Conservation (phyloP, 1,140 invertebrate genomes). For the Rhopalosiphum maidis region DNA sequence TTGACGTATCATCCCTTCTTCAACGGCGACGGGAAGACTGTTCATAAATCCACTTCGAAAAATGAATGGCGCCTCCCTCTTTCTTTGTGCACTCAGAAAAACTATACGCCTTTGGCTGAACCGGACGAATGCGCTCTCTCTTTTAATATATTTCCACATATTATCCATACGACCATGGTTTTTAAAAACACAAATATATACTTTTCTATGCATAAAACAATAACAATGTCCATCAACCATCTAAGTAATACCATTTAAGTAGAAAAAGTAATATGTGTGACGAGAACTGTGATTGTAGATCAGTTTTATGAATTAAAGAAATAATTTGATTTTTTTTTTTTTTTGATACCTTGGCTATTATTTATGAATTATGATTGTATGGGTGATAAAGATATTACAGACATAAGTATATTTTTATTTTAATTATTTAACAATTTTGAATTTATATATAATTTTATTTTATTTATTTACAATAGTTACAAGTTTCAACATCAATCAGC, state of each 20-base stretch:
- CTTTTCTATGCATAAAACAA: not conserved
- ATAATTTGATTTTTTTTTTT: no score
- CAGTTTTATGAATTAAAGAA: no score
- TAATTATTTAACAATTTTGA: not conserved
- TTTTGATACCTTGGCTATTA: no score
- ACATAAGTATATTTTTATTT: not conserved
- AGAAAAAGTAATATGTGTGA: not conserved
- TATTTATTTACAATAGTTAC: not conserved
- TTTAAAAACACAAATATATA: not conserved
- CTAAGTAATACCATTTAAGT: not conserved
- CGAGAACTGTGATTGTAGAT: not conserved
- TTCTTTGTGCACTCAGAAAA: not conserved
- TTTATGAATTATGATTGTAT: no score
- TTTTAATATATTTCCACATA: not conserved
- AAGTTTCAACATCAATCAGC: not conserved
- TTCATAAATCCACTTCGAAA: slow-evolving; percentile 51
- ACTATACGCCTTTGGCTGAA: not conserved
- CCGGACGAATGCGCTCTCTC: not conserved
- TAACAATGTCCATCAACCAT: not conserved
- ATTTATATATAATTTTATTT: not conserved
- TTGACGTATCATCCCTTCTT: not conserved
- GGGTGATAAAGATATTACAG: no score
- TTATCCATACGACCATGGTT: not conserved
- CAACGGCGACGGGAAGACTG: not conserved
- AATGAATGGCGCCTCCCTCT: slow-evolving; percentile 11